Conservation (phyloP, 1,140 invertebrate species). For the Trigoniulus corallinus region DNA sequence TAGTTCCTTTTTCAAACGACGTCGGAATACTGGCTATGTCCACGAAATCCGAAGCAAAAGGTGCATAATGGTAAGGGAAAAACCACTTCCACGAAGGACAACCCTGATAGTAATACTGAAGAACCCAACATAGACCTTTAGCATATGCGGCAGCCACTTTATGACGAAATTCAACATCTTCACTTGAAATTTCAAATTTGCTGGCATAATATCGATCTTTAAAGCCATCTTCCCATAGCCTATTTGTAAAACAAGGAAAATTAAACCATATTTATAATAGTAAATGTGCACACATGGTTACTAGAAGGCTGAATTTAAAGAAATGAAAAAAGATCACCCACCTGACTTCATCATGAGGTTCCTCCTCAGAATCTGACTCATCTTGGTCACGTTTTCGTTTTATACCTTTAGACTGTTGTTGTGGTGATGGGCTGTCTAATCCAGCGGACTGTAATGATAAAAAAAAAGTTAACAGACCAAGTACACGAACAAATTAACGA, state of each 20-base stretch:
- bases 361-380: constrained; percentile 44
- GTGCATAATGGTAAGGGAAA: constrained; percentile 98
- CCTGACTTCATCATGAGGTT: constrained; percentile 75
- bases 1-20: constrained; percentile 71
- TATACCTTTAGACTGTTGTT: constrained; percentile 29
- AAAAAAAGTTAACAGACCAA: background rate
- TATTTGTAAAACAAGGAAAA: too few relatives aligned
- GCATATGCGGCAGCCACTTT: constrained; percentile 89
- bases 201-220: constrained; percentile 94
- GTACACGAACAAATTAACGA: too few relatives aligned
- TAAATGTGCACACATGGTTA: background rate
- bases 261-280: too few relatives aligned
- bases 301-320: background rate
- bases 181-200: constrained; percentile 75
- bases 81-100: constrained; percentile 99
- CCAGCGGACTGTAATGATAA: background rate
- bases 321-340: constrained; percentile 11
- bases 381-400: constrained; percentile 20
- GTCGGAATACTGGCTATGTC: constrained; percentile 72
- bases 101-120: constrained; percentile 97
- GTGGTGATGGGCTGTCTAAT: too few relatives aligned
- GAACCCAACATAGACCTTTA: constrained; percentile 90
- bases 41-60: constrained; percentile 98
- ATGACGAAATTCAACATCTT: constrained; percentile 72
- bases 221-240: constrained; percentile 94